A percentile compares a stretch with the other conserved stretches of the same genome.
Conservation (phyloP, 2,888 invertebrate genomes). For the Pammene aurita region DNA sequence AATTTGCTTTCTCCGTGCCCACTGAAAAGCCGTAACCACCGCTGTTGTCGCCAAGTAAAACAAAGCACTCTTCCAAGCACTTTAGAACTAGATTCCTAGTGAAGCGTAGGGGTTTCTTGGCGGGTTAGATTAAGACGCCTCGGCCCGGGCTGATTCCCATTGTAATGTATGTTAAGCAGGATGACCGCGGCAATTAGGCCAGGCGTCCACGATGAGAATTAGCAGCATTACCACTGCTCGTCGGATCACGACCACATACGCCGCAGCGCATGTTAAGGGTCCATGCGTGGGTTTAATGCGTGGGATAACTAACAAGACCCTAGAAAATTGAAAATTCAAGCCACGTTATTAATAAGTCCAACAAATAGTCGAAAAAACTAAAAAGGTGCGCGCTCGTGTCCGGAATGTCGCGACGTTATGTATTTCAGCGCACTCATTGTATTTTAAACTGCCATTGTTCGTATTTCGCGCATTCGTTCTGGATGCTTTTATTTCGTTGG, state of each 20-base stretch:
- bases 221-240: slow-evolving; percentile 60
- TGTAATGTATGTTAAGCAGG: slow-evolving; percentile 77
- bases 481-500: slow-evolving; percentile 48
- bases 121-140: slow-evolving; percentile 64
- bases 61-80: slow-evolving; percentile 15
- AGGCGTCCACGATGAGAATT: slow-evolving; percentile 64
- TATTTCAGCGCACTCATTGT: slow-evolving; percentile 79
- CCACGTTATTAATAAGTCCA: slow-evolving; percentile 76
- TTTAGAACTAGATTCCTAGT: slow-evolving; percentile 49
- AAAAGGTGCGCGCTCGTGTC: slow-evolving; percentile 72
- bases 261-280: slow-evolving; percentile 56
- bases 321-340: slow-evolving; percentile 67
- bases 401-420: slow-evolving; percentile 76
- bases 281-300: slow-evolving; percentile 41
- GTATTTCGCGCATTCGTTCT: slow-evolving; percentile 75
- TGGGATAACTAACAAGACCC: slow-evolving; percentile 43
- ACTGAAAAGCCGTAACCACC: slow-evolving; percentile 41
- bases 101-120: slow-evolving; percentile 50
- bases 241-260: slow-evolving; percentile 70
- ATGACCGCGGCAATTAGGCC: slow-evolving; percentile 76
- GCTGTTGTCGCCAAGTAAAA: slow-evolving; percentile 32
- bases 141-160: slow-evolving; percentile 69
- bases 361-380: slow-evolving; percentile 76
- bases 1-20: slow-evolving; percentile 45
- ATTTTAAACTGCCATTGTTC: slow-evolving; percentile 81